Evolutionary conservation across 2,888 invertebrate species (phyloP), one percentile per base, ranked within the genome.

Genomic region (Cyclophora punctaria): DNA sequence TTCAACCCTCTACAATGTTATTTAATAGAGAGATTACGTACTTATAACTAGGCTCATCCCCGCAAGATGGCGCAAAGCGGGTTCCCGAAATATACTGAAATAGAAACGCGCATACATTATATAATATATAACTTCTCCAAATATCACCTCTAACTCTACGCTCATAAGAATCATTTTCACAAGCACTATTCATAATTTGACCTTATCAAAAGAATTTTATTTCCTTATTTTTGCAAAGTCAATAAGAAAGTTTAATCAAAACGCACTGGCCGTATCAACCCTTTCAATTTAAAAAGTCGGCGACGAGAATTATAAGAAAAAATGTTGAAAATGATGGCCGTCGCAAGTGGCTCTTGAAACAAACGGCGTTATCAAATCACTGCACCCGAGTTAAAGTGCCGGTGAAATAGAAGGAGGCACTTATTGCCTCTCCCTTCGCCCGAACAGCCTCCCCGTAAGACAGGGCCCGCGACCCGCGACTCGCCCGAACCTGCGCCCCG

Each of bases 341-440:
- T 71, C 67, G 66, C 66, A 70, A 80, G 78, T 73, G 73, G 75
- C 73, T 71, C 84, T 86, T 77, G 80, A 79, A 84, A 85, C 84
- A 85, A 86, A 86, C 83, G 84, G 82, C 77, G 83, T 86, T 87
- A 86, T 86, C 86, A 86, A 87, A 87, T 86, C 87, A 86, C 77
- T 85, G 84, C 87, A 83, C 80, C 83, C 80, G 72, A 80, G 82
- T 83, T 84, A 80, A 83, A 84, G 83, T 80, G 78, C 78, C 84
- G 79, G 83, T 83, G 82, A 82, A 86, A 84, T 83, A 83, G 80
- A 76, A 76, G 80, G 82, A 75, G 83, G 80, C 79, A 80, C 83
- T 86, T 84, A 83, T 82, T 82, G 77, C 80, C 79, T 70, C 68
- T 37, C 67, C 67, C 66, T 51, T 45, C 46, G 41, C 49, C 56